These are phyloP conservation scores for Alosa sapidissima DNA, from an alignment of 2,797 vertebrate genomes.

Conservation along the genomic window DNA sequence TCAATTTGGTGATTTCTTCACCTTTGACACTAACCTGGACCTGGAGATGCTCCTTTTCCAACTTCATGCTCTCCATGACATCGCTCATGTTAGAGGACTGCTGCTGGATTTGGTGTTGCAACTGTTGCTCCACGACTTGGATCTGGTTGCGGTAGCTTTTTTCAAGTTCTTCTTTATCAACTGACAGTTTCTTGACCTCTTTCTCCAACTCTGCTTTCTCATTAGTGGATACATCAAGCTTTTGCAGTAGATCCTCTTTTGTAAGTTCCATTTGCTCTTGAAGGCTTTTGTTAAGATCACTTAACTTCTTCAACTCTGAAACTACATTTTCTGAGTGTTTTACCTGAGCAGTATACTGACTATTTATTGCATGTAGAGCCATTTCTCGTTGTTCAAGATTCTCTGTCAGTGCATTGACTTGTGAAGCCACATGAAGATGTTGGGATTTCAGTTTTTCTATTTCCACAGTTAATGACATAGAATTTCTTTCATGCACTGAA, in stretches of 20 bases:
- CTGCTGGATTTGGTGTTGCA: constrained; percentile 69
- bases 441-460: constrained; percentile 74
- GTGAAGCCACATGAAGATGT: constrained; percentile 71
- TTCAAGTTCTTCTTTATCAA: constrained; percentile 73
- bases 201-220: constrained; percentile 71
- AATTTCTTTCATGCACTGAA: constrained; percentile 62
- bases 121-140: constrained; percentile 64
- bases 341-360: constrained; percentile 73
- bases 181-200: constrained; percentile 61
- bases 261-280: constrained; percentile 49
- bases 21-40: constrained; percentile 87
- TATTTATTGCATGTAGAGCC: constrained; percentile 74
- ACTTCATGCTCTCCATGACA: constrained; percentile 69
- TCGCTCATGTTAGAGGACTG: constrained; percentile 70
- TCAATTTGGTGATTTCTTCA: constrained; percentile 75
- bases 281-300: constrained; percentile 70
- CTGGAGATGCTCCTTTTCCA: constrained; percentile 79
- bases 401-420: constrained; percentile 69
- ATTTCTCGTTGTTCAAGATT: constrained; percentile 78
- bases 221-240: constrained; percentile 59
- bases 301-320: constrained; percentile 68
- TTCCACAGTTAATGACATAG: constrained; percentile 70
- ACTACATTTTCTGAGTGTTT: constrained; percentile 68
- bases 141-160: constrained; percentile 55
- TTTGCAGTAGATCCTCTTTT: constrained; percentile 62